Conservation (phyloP, 2,113 vertebrate genomes). For the Anser brachyrhynchus region DNA sequence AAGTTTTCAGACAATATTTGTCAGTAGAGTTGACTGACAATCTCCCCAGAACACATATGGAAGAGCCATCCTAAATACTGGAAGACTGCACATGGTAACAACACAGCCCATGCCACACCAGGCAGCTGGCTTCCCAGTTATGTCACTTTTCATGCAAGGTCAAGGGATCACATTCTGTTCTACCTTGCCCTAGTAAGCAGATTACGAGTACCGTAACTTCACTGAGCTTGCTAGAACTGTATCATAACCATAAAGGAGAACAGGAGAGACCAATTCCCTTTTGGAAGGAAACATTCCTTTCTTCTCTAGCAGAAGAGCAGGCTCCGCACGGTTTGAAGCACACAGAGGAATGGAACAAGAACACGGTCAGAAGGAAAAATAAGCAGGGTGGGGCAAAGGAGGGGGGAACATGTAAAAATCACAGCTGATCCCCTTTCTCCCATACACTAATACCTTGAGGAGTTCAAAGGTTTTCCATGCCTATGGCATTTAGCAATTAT, state of each 20-base stretch:
- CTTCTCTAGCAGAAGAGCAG: neutral
- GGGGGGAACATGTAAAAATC: slow-evolving; percentile 50
- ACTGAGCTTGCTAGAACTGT: neutral
- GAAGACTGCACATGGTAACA: neutral
- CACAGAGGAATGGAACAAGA: neutral
- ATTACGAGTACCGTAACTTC: neutral
- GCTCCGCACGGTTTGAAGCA: neutral
- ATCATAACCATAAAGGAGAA: neutral
- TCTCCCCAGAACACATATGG: neutral
- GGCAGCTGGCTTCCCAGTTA: neutral
- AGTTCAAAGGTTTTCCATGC: slow-evolving; percentile 87
- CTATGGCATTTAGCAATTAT: slow-evolving; percentile 89
- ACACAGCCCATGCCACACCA: neutral
- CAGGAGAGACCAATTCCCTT: neutral
- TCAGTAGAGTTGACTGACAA: neutral
- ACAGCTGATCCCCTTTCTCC: slow-evolving; percentile 68
- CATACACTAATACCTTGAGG: slow-evolving; percentile 73
- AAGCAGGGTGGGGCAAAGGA: neutral
- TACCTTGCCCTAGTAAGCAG: neutral
- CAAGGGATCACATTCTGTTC: neutral
- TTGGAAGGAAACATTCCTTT: neutral
- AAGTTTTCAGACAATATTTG: neutral
- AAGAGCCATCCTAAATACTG: neutral
- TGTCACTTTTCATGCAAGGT: neutral
- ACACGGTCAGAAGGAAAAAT: slow-evolving; percentile 22